phyloP scores from a whole-genome alignment of 1,140 invertebrate genomes.

The Diachasmimorpha longicaudata region DNA sequence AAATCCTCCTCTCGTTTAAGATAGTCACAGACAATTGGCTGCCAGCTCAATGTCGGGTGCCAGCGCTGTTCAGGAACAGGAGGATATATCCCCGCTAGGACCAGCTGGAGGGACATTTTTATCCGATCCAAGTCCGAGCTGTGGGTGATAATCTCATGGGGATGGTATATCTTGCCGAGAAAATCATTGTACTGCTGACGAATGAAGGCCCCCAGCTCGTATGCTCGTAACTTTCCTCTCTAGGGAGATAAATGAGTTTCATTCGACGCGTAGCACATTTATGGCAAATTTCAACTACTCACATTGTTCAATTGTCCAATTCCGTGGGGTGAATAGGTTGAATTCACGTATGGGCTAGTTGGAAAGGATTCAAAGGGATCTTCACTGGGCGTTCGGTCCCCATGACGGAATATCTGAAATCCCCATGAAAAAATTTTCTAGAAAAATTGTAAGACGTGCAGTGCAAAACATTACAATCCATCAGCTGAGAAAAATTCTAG shows the following conservation, averaged over 20 bases:
- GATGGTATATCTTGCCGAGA: conserved; percentile 52
- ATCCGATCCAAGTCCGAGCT: conserved; percentile 68
- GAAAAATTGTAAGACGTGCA: neutral
- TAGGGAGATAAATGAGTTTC: conserved; percentile 28
- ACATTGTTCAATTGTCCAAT: conserved; percentile 35
- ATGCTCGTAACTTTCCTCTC: conserved; percentile 58
- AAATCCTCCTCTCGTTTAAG: neutral
- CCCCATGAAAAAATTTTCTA: neutral
- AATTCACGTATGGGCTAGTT: conserved; percentile 39
- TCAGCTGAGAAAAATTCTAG: too few species aligned
- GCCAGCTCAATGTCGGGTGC: conserved; percentile 46
- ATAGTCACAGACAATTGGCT: conserved; percentile 39
- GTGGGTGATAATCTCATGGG: conserved; percentile 56
- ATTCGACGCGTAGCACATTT: neutral
- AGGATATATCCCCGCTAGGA: conserved; percentile 49
- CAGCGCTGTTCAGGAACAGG: conserved; percentile 41
- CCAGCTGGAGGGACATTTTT: conserved; percentile 58
- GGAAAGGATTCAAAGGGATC: conserved; percentile 28
- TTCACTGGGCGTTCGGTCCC: conserved; percentile 50
- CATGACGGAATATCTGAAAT: conserved; percentile 36
- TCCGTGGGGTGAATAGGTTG: conserved; percentile 40
- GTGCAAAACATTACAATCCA: neutral
- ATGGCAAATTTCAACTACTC: neutral
- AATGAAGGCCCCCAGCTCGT: conserved; percentile 55
- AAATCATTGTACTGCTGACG: conserved; percentile 54